These are phyloP conservation scores for Lepisosteus osseus DNA, from an alignment of 2,113 vertebrate species.

Conservation along the genomic window DNA sequence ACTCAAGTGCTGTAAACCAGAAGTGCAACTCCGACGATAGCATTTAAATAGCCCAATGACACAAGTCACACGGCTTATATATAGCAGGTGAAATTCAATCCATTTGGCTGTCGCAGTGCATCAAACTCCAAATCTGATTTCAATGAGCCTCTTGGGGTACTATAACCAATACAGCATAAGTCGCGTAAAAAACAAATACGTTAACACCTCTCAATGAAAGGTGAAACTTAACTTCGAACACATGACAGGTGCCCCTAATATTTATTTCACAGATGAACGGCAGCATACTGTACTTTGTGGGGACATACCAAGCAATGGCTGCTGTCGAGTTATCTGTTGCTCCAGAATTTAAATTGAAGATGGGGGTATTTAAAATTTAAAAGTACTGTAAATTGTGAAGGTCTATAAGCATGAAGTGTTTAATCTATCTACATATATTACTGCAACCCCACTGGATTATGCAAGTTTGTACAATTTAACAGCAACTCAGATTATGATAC, in stretches of 20 bases:
- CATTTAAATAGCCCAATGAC: constrained; percentile 96
- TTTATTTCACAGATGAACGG: constrained; percentile 27
- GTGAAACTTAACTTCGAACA: constrained; percentile 40
- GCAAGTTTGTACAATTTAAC: too few relatives aligned
- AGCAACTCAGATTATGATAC: too few relatives aligned
- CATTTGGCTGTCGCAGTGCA: constrained; percentile 83
- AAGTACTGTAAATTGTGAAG: too few relatives aligned
- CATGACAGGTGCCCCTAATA: constrained; percentile 39
- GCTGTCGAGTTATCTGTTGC: not conserved
- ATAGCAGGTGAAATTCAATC: constrained; percentile 97
- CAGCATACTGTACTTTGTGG: constrained; percentile 14
- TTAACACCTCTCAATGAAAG: constrained; percentile 37
- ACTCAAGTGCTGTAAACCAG: constrained; percentile 63
- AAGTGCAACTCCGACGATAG: constrained; percentile 71
- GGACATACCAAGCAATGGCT: not conserved
- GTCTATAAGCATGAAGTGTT: not conserved
- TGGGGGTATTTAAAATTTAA: not conserved
- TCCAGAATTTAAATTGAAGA: too few relatives aligned
- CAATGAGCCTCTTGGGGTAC: constrained; percentile 54
- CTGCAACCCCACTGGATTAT: not conserved
- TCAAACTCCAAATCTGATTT: constrained; percentile 72
- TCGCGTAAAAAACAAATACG: constrained; percentile 38
- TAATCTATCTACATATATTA: not conserved
- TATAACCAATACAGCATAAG: constrained; percentile 43
- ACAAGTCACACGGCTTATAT: constrained; percentile 91